Evolutionary conservation across 2,888 invertebrate genomes (phyloP), one percentile per base, ranked within the genome.

Genomic region (Hybos culiciformis): DNA sequence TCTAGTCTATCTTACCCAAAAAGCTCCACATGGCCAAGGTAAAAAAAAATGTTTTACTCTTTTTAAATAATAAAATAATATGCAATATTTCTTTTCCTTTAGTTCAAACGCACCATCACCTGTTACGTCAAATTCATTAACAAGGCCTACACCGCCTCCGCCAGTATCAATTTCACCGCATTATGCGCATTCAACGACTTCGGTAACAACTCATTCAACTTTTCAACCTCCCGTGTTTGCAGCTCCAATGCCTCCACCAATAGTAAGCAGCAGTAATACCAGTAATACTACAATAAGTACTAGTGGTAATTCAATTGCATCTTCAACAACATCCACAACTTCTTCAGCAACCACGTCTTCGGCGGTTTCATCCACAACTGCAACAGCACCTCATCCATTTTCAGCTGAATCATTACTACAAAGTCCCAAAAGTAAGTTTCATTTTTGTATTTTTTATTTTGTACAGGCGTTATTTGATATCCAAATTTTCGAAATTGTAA

Each of bases 381-480:
- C 71, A 47, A 68, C 77, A 42, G 81, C 83, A 59, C 83, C 85
- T 8, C 85, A 83, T 66, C 86, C 87, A 2, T 87, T 87, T 68
- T 85, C 87, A 11, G 86, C 87, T 7, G 87, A 88, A 64, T 86
- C 85, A 50, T 86, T 87, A 64, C 85, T 86, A 70, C 76, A 83
- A 53, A 86, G 83, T 78, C n/a, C n/a, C n/a, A 72, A 81, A 80
- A 73, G 59, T 59, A 59, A 58, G 52, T 51, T 24, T 32, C n/a
- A 4, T 12, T 37, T 19, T 20, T 12, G 14, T n/a, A 15, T 15
- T 19, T 11, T 8, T 12, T n/a, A 18, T 19, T 23, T 7, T n/a
- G n/a, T 1, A 12, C n/a, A 29, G 12, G 14, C 14, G 20, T 5
- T 32, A 4, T 36, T 33, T 36, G 5, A 19, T 19, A 36, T 7